Percentiles rank a stretch among this genome's conserved stretches.
Conservation (phyloP, 1,140 invertebrate genomes). For the Fopius arisanus region DNA sequence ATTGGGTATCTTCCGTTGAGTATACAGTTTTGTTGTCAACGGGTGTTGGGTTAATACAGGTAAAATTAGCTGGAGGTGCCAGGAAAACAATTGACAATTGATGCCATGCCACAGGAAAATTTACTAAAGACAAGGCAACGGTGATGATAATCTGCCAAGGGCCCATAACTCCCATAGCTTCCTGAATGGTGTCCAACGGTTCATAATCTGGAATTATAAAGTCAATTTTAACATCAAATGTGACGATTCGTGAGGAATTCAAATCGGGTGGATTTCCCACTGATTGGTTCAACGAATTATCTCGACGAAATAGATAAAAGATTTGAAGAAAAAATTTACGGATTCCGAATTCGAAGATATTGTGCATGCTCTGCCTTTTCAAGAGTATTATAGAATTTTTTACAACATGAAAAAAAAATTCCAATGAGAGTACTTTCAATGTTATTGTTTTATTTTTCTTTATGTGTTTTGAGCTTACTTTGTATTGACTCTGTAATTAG, state of each 20-base stretch:
- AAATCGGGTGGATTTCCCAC: no score
- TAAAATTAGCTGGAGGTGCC: constrained; percentile 69
- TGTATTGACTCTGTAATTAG: no score
- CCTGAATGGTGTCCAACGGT: constrained; percentile 51
- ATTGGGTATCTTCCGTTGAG: background rate
- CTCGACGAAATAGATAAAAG: no score
- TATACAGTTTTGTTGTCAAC: constrained; percentile 35
- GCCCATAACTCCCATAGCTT: constrained; percentile 69
- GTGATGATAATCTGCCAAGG: constrained; percentile 70
- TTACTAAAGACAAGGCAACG: constrained; percentile 71
- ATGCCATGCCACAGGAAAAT: constrained; percentile 75
- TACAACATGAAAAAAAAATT: no score
- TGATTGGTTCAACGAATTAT: no score
- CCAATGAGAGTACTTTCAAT: no score
- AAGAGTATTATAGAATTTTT: no score
- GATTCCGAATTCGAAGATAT: no score
- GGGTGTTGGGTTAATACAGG: constrained; percentile 59
- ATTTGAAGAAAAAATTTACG: no score
- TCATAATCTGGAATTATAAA: constrained; percentile 41
- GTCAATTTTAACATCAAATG: background rate
- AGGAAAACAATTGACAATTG: constrained; percentile 73
- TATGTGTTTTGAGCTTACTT: no score
- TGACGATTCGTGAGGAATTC: background rate
- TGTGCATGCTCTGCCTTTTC: no score
- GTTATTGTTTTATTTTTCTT: no score